Percentiles rank a stretch among this genome's conserved stretches.
phyloP scores from a whole-genome alignment of 2,797 vertebrate species.

The Brachyalestes nurse region DNA sequence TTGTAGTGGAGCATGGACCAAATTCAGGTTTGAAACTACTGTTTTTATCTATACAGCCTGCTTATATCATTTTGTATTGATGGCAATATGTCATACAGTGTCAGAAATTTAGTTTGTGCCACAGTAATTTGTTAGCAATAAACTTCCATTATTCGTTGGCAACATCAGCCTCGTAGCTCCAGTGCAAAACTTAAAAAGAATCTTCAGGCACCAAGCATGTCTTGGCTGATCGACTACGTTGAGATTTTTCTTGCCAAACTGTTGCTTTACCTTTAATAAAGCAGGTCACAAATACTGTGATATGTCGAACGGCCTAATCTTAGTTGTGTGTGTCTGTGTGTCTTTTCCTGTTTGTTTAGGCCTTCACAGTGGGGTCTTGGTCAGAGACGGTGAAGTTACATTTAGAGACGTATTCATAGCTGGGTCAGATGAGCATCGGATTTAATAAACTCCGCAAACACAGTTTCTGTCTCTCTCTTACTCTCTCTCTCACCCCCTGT shows the following conservation, averaged over 20 bases:
- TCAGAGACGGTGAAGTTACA: not conserved
- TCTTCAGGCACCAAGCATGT: not conserved
- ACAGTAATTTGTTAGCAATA: not conserved
- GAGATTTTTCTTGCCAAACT: not conserved
- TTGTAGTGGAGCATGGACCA: too few relatives aligned
- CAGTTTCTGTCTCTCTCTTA: constrained; percentile 50
- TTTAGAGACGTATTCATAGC: constrained; percentile 64
- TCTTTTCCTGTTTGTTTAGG: not conserved
- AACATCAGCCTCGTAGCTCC: not conserved
- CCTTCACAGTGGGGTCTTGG: not conserved
- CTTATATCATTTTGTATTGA: too few relatives aligned
- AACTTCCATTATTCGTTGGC: not conserved
- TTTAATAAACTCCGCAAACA: constrained; percentile 77
- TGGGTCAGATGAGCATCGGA: constrained; percentile 68
- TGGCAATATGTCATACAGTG: too few relatives aligned
- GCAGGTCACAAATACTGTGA: not conserved
- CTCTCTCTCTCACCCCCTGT: constrained; percentile 49
- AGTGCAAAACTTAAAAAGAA: not conserved
- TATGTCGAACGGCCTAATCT: not conserved
- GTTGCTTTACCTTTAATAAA: not conserved
- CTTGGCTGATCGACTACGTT: not conserved
- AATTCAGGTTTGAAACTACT: too few relatives aligned
- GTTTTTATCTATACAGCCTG: too few relatives aligned
- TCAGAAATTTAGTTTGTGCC: not conserved
- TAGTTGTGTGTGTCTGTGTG: not conserved